Base-by-base conservation (phyloP, 2,113 vertebrate genomes). In the Mastomys coucha region DNA sequence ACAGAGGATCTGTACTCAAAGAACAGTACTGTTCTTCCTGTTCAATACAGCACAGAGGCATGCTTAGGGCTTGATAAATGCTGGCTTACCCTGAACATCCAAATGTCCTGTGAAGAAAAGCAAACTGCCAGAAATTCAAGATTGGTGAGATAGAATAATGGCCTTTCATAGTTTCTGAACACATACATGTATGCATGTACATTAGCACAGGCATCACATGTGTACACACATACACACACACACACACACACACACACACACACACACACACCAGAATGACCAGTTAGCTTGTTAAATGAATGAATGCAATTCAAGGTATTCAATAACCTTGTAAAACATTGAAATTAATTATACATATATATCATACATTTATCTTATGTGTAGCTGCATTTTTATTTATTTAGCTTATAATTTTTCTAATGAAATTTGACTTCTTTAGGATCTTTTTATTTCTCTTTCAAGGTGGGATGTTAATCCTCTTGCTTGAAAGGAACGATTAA, bases 391-490 rank as follows among this genome's bases (percentile, higher is more conserved):
- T 87, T 92, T 6, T 19, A 42, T 78, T 31, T 94, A 51, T 60
- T 89, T 88, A 58, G 7, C 20, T 28, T 75, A 49, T 45, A 49
- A 49, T 33, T 90, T 58, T 93, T 88, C 76, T 95, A 72, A 94
- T 92, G 60, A 88, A 36, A 1, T 87, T 73, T 76, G 77, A 22
- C 7, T 51, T 14, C 13, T 36, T 51, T 22, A 1, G 69, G 88
- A 14, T 85, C 78, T 94, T 88, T 19, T 53, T 63, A 2, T 95
- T 93, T 88, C 0, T 94, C 33, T 92, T 93, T 93, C 13, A 92
- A 70, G 20, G 67, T 42, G 65, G 39, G 53, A 89, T 70, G 72
- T 91, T 53, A 92, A 91, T 22, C 5, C 53, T 67, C 14, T 72
- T 67, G 16, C 22, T 31, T 45, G 14, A 70, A 77, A 67, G 49